Base-by-base conservation (phyloP, 2,888 invertebrate genomes). In the Protodeltote pygarga region DNA sequence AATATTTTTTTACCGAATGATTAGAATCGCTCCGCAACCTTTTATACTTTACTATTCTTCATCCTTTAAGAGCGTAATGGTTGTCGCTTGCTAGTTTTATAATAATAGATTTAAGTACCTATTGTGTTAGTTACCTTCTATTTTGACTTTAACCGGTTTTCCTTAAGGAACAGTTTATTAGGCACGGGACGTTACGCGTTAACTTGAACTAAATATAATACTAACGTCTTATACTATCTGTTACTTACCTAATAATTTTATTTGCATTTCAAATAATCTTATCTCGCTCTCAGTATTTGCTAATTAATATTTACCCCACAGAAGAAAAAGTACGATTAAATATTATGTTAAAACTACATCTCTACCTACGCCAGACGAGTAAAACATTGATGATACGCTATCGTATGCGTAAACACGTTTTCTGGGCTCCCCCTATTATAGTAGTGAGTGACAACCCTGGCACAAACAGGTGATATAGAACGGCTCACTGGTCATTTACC, bases 401-500 rank as follows among this genome's bases (percentile, higher is more conserved):
- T 51, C 38, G 39, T 44, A 48, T 20, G 27, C 33, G 34, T 35
- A 50, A 47, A 66, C 47, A 42, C 39, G 45, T 55, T 58, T 46
- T 37, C 5, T 27, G 53, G 64, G 44, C 32, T 60, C 54, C 57
- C 50, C 47, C 10, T 14, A 44, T 44, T 45, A 52, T 46, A 35
- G 17, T 42, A 11, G 6, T 5, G 9, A 59, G 65, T 50, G 57
- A 32, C 70, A 68, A 31, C 68, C 68, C 70, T 70, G 63, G 31
- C 39, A 9, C 40, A 57, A 58, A 65, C 79, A 82, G 83, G 81
- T 83, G 83, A 71, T 72, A 70, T 64, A 66, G 35, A 63, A 52
- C 68, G 65, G 62, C 58, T 68, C 67, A 77, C 74, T 84, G 85
- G 84, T 81, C 88, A 88, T 83, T 89, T 84, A 81, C 77, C 73